Base-by-base conservation (phyloP, 2,113 vertebrate genomes). In the Deroptyus accipitrinus region DNA sequence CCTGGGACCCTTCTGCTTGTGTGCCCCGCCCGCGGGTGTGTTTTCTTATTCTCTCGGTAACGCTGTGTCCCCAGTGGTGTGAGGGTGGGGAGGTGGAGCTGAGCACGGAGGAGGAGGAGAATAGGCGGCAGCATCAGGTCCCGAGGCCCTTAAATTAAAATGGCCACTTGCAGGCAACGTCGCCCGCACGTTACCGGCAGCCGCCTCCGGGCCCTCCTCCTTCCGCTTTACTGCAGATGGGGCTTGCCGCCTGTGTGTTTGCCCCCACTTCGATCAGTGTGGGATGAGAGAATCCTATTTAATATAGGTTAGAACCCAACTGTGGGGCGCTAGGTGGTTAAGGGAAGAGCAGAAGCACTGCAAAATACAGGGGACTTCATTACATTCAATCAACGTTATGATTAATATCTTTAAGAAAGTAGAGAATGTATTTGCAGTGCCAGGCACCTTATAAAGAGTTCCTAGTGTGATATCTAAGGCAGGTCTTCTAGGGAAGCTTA, bases 71-170 rank as follows among this genome's bases (percentile, higher is more conserved):
- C 51, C 7, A 6, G 59, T 23, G 89, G 84, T 63, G 24, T 74
- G 83, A 74, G 88, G 85, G 17, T 51, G 93, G 89, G 73, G 87
- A 91, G 82, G 95, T 83, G 93, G 91, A 63, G 94, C 46, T 16
- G 93, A 18, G 63, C 77, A 6, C 44, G 42, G 46, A 9, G 86
- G 84, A 42, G 76, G 83, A 55, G 57, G 63, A 64, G 77, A 20
- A 55, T 35, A 51, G 2, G 59, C 30, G 6, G 4, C 42, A 20
- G 41, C 68, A 22, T 66, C 83, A 20, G 76, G 73, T 86, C 59
- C 35, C 64, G 25, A 54, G 86, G 96, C 92, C 96, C 46, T 55
- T 72, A 59, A 73, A 85, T 95, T 95, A 97, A 98, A 96, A 98
- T 97, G 97, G 97, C 97, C 92, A 96, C 97, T 97, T 80, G 79